A percentile compares a stretch with the other conserved stretches of the same genome.
These are phyloP conservation scores for Orius insidiosus DNA, from an alignment of 1,140 invertebrate species.

Conservation along the genomic window DNA sequence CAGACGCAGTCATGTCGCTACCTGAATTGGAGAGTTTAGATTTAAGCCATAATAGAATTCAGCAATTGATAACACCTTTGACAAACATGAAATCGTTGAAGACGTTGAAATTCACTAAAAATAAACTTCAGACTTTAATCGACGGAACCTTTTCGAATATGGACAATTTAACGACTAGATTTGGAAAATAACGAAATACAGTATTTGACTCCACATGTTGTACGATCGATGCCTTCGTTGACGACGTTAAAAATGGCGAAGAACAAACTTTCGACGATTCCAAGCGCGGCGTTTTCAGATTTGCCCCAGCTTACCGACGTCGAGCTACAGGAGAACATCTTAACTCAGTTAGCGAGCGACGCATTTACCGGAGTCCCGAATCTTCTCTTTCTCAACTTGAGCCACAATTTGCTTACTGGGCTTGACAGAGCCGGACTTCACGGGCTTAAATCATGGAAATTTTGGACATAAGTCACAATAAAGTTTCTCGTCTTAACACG, in stretches of 20 bases:
- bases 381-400: constrained; percentile 63
- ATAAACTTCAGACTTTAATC: constrained; percentile 52
- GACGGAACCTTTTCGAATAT: constrained; percentile 54
- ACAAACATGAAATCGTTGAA: constrained; percentile 41
- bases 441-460: constrained; percentile 58
- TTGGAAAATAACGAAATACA: constrained; percentile 67
- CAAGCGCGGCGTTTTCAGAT: constrained; percentile 56
- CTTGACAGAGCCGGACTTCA: constrained; percentile 54
- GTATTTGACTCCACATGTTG: constrained; percentile 54
- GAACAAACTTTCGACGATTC: constrained; percentile 30
- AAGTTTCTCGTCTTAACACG: constrained; percentile 44
- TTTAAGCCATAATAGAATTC: constrained; percentile 46
- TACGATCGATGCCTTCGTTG: constrained; percentile 33
- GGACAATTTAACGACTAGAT: constrained; percentile 50
- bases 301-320: constrained; percentile 51
- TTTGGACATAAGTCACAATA: constrained; percentile 60
- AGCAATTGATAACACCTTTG: constrained; percentile 44
- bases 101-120: constrained; percentile 51
- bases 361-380: constrained; percentile 62
- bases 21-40: constrained; percentile 50
- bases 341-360: constrained; percentile 48
- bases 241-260: constrained; percentile 44
- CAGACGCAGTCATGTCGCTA: constrained; percentile 46
- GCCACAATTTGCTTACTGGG: constrained; percentile 51
- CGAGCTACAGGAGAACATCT: constrained; percentile 57